phyloP scores from a whole-genome alignment of 1,140 invertebrate genomes.

The Calephelis virginiensis region DNA sequence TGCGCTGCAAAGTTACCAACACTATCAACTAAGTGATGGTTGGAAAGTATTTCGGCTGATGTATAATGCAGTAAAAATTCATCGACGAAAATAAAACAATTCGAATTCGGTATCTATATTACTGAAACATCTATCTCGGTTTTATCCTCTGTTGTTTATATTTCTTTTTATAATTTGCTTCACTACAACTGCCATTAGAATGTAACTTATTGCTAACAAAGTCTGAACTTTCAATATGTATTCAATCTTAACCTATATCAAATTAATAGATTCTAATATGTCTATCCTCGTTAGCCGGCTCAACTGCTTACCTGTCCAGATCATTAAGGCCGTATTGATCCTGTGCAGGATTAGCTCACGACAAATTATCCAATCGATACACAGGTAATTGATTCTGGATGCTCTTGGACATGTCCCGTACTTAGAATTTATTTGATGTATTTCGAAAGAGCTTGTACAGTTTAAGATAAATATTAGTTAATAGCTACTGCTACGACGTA shows the following conservation, averaged over 20 bases:
- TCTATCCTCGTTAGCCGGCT: constrained; percentile 33
- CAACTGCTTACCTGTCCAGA: constrained; percentile 54
- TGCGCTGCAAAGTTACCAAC: too few species aligned
- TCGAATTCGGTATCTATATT: too few species aligned
- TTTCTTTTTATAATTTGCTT: neutral
- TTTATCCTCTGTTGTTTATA: neutral
- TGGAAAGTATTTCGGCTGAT: too few species aligned
- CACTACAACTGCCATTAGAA: too few species aligned
- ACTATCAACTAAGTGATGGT: too few species aligned
- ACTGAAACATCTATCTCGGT: neutral
- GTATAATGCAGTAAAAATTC: too few species aligned
- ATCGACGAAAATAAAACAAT: too few species aligned
- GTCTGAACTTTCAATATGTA: neutral
- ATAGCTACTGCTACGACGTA: too few species aligned
- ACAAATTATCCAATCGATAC: constrained; percentile 71
- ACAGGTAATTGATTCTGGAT: constrained; percentile 71
- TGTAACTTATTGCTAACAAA: too few species aligned
- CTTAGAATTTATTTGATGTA: constrained; percentile 26
- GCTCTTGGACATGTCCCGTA: constrained; percentile 34
- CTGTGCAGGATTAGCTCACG: constrained; percentile 51
- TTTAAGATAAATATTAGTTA: neutral
- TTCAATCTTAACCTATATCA: constrained; percentile 19
- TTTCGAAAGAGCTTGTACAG: neutral
- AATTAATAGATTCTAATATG: constrained; percentile 21
- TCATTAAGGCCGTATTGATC: constrained; percentile 66